These are phyloP conservation scores for Silurus aristotelis DNA, from an alignment of 2,797 vertebrate genomes.

Conservation along the genomic window DNA sequence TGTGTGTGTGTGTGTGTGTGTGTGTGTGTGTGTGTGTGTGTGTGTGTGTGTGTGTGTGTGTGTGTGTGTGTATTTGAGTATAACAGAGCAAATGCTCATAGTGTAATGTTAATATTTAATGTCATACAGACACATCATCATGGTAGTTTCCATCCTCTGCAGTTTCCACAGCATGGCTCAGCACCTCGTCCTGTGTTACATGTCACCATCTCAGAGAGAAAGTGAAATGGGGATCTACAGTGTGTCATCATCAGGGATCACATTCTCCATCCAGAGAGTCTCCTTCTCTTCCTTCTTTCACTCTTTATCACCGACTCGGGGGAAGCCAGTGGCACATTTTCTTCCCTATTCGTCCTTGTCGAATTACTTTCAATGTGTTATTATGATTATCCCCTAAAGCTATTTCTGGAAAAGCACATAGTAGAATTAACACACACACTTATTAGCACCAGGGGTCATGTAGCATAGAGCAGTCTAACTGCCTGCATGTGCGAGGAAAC, in stretches of 20 bases:
- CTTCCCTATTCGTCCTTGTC: background rate
- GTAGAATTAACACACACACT: background rate
- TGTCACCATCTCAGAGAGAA: slow-evolving; percentile 41
- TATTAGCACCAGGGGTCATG: background rate
- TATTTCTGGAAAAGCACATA: too few relatives aligned
- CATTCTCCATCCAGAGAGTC: slow-evolving; percentile 43
- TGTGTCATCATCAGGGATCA: slow-evolving; percentile 42
- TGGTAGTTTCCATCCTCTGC: background rate
- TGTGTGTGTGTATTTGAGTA: background rate
- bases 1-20: background rate
- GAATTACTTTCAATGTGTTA: background rate
- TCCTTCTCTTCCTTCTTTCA: slow-evolving; percentile 53
- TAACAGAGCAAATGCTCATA: background rate
- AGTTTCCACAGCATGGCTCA: background rate
- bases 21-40: background rate
- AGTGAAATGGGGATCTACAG: slow-evolving; percentile 43
- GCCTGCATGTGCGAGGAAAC: background rate
- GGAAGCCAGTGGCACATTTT: slow-evolving; percentile 1
- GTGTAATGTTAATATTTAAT: background rate
- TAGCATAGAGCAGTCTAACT: background rate
- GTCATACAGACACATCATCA: background rate
- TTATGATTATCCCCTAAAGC: too few relatives aligned
- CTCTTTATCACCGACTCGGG: slow-evolving; percentile 32
- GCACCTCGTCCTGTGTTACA: background rate
- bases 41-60: background rate